A percentile compares a stretch with the other conserved stretches of the same genome.
Conservation (phyloP, 2,113 vertebrate genomes). For the Cyanoramphus novaezelandiae region DNA sequence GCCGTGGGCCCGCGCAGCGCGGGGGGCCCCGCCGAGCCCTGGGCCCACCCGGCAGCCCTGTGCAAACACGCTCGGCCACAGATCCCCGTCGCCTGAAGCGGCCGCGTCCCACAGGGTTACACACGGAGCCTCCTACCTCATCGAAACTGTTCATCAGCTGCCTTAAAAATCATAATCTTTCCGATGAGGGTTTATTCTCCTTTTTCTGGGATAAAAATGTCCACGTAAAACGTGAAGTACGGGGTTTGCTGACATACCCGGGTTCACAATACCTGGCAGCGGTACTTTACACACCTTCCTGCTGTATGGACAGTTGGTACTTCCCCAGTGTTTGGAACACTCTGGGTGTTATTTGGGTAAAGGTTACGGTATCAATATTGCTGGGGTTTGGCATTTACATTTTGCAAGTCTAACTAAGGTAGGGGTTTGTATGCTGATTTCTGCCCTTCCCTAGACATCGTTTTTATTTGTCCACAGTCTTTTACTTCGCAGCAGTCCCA, state of each 20-base stretch:
- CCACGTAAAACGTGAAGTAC: neutral
- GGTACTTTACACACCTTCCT: neutral
- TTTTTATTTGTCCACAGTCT: neutral
- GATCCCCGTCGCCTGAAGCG: rapidly evolving
- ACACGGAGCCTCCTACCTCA: neutral
- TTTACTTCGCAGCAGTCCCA: neutral
- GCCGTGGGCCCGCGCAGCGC: rapidly evolving
- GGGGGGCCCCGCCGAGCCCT: rapidly evolving
- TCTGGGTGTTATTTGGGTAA: neutral
- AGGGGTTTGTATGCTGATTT: neutral
- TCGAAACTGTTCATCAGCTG: neutral
- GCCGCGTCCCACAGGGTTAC: neutral
- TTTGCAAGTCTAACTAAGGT: neutral
- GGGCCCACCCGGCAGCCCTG: rapidly evolving
- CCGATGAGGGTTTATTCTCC: neutral
- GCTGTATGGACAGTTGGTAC: neutral
- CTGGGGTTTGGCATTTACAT: neutral
- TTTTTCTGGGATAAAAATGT: neutral
- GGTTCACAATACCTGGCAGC: neutral
- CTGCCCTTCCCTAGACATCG: neutral
- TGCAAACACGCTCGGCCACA: rapidly evolving
- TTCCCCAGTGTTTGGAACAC: neutral
- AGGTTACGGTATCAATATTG: neutral
- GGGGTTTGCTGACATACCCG: neutral
- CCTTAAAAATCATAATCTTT: neutral